Base-by-base conservation (phyloP, 2,113 vertebrate genomes). In the Motacilla tschutschensis region DNA sequence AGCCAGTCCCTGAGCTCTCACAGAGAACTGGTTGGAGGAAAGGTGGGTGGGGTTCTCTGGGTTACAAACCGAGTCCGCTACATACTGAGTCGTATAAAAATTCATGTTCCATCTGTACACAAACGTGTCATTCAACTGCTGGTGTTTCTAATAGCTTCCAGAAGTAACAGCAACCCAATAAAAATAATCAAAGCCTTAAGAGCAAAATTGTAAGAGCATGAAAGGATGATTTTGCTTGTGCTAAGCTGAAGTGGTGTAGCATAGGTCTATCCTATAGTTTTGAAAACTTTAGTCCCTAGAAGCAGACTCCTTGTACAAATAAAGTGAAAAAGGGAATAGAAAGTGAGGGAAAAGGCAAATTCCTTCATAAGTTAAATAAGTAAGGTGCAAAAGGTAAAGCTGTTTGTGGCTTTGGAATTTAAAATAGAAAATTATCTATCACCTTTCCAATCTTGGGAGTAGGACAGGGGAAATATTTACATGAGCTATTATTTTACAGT, bases 81-180 rank as follows among this genome's bases (percentile, higher is more conserved):
- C 79, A 62, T 40, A 89, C 81, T 74, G 92, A 88, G 81, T 83
- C 31, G 36, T 88, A 90, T 78, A 92, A 95, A 94, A 95, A 91
- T 87, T 80, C 73, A 65, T 91, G 85, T 94, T 94, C 89, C 79
- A 44, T 94, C 83, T 93, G 91, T 92, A 90, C 87, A 92, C 92
- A 94, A 93, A 92, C 4, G 67, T 91, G 89, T 92, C 92, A 91
- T 93, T 94, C 82, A 93, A 87, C 36, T 75, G 87, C 74, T 87
- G 85, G 79, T 87, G 82, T 87, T 92, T 93, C 83, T 93, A 94
- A 95, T 93, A 93, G 70, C 82, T 94, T 95, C 91, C 94, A 95
- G 92, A 94, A 94, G 85, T 87, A 90, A 85, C 73, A 89, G 77
- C 83, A 85, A 92, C 69, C 81, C 79, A 93, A 87, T 90, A 80